Evolutionary conservation across 2,888 invertebrate genomes (phyloP).

Genomic region (Caenorhabditis plicata): DNA sequence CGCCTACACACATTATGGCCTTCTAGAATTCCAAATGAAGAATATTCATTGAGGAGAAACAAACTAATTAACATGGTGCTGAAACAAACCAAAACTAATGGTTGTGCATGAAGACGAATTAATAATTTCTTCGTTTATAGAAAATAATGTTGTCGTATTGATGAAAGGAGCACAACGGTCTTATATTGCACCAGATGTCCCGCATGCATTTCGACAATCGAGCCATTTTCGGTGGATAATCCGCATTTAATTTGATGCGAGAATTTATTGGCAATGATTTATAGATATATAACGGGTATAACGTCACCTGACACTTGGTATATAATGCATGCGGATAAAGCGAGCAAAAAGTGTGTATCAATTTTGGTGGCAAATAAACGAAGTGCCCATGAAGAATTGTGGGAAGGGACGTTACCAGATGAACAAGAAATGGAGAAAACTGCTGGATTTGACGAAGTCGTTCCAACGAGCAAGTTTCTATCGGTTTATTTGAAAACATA

Average conservation of each 20-base stretch:
- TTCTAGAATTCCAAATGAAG: slow-evolving; percentile 23
- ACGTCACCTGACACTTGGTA: slow-evolving; percentile 41
- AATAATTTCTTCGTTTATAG: too few relatives aligned
- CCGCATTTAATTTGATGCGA: not conserved
- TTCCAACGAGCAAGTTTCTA: slow-evolving; percentile 43
- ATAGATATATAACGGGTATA: slow-evolving; percentile 53
- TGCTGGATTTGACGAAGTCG: slow-evolving; percentile 45
- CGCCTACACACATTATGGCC: slow-evolving; percentile 27
- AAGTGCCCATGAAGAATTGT: slow-evolving; percentile 45
- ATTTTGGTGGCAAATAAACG: slow-evolving; percentile 48
- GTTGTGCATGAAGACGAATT: too few relatives aligned
- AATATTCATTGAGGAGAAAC: slow-evolving; percentile 21
- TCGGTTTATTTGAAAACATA: not conserved
- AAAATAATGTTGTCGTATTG: slow-evolving; percentile 26
- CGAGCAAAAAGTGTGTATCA: slow-evolving; percentile 1
- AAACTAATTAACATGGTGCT: slow-evolving; percentile 20
- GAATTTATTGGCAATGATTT: not conserved
- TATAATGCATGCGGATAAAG: slow-evolving; percentile 26
- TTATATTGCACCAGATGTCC: slow-evolving; percentile 57
- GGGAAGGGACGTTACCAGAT: slow-evolving; percentile 45
- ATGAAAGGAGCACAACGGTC: slow-evolving; percentile 35
- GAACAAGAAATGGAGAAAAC: slow-evolving; percentile 33
- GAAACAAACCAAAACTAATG: too few relatives aligned
- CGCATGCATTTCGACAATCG: slow-evolving; percentile 53
- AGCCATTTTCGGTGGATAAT: slow-evolving; percentile 56